Conservation (phyloP, 2,113 vertebrate species). For the Grantiella picta region DNA sequence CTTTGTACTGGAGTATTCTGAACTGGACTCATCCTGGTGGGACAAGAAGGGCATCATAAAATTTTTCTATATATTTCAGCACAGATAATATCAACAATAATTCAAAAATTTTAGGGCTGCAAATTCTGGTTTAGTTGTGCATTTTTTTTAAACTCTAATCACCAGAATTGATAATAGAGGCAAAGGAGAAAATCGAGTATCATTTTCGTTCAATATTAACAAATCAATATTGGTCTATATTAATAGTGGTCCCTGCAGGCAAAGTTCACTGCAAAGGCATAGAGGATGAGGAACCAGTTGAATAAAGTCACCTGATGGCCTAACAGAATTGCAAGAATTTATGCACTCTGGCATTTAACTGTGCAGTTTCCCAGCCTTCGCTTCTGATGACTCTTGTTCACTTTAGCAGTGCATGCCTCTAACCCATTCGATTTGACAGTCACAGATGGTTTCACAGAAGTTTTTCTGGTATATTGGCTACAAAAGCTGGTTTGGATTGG, state of each 20-base stretch:
- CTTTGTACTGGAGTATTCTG: background rate
- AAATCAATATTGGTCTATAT: background rate
- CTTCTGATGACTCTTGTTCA: background rate
- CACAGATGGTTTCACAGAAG: constrained; percentile 56
- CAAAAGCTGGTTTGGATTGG: constrained; percentile 47
- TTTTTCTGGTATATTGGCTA: constrained; percentile 39
- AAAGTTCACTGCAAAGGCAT: background rate
- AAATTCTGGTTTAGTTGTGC: background rate
- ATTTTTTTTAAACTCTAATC: background rate
- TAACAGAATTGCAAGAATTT: background rate
- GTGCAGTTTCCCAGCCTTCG: background rate
- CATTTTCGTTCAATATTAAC: background rate
- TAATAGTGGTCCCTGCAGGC: background rate
- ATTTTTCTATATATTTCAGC: background rate
- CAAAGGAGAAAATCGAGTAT: background rate
- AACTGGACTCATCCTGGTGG: background rate
- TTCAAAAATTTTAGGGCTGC: background rate
- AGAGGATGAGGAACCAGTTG: background rate
- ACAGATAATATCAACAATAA: background rate
- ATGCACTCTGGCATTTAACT: background rate
- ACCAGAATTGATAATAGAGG: background rate
- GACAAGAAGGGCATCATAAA: background rate
- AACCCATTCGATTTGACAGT: constrained; percentile 37
- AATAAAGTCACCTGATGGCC: background rate
- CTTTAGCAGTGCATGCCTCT: background rate